Base-by-base conservation (phyloP, 2,888 invertebrate genomes). In the Agriotes lineatus region DNA sequence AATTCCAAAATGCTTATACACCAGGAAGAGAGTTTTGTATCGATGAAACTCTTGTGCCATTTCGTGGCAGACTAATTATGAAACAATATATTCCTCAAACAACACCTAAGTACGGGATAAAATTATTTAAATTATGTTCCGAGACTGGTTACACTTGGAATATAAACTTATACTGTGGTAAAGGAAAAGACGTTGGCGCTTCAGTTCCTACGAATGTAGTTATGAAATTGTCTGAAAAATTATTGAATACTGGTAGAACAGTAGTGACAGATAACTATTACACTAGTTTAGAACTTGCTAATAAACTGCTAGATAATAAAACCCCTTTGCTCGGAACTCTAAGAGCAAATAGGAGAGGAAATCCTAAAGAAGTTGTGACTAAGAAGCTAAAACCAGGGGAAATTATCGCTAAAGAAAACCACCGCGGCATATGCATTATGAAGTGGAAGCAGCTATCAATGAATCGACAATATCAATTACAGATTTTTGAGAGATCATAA, bases 21-120 rank as follows among this genome's bases (percentile, higher is more conserved):
- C 76, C 78, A 50, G 72, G 68, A 25, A 61, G 77, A 73, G 74
- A 72, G 44, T 25, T 77, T 52, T 76, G 76, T 57, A 72, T 79
- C 18, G 79, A 80, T 65, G 77, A 80, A 66, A 76, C 74, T 66
- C 20, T 79, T 50, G 75, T 79, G 25, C 79, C 79, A 14, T 80
- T 78, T 70, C 73, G 77, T 58, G 78, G 77, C 12, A 19, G 76
- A 22, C 60, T 79, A 37, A 58, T 75, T 63, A 77, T 79, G 69
- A 67, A 76, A 14, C 76, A 76, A 63, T 77, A 77, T 64, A 35
- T 35, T 2, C 35, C 9, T 5, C 35, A 35, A 35, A 35, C n/a
- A n/a, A n/a, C n/a, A n/a, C n/a, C n/a, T n/a, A n/a, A n/a, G n/a
- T n/a, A n/a, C n/a, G n/a, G n/a, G n/a, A n/a, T n/a, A n/a, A n/a